Conservation (phyloP, 37 sponge, comb jelly and placozoan genomes). For the Crambe crambe region DNA sequence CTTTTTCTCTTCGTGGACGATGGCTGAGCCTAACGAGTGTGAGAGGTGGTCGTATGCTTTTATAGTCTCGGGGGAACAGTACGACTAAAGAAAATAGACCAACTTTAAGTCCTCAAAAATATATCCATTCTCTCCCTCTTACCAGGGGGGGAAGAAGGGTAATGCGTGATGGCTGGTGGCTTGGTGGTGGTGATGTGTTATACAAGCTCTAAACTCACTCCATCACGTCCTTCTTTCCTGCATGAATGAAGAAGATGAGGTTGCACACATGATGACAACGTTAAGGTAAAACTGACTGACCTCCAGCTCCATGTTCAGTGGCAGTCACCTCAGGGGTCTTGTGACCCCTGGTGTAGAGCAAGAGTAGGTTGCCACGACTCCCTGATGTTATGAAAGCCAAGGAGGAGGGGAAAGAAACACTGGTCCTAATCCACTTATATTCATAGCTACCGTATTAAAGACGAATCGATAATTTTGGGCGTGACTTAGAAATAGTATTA, state of each 20-base stretch:
- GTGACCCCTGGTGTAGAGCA: constrained; percentile 57
- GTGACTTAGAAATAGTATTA: neutral
- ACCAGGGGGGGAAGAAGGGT: constrained; percentile 63
- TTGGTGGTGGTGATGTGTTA: neutral
- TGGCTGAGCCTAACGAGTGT: constrained; percentile 48
- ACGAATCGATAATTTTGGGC: neutral
- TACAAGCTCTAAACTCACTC: neutral
- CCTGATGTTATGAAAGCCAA: constrained; percentile 62
- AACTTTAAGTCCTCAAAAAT: neutral
- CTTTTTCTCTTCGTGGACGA: constrained; percentile 68
- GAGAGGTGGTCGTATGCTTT: constrained; percentile 41
- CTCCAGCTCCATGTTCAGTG: neutral
- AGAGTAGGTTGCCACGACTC: constrained; percentile 66
- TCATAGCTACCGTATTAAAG: too few relatives aligned
- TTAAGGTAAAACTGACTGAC: neutral
- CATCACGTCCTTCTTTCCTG: neutral
- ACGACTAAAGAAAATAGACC: constrained; percentile 27
- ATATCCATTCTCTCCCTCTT: neutral
- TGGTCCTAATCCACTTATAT: neutral
- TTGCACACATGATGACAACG: too few relatives aligned
- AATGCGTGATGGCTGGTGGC: too few relatives aligned
- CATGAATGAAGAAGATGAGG: neutral
- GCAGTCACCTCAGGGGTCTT: neutral
- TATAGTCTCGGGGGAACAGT: constrained; percentile 34
- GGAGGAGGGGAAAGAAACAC: neutral